Base-by-base conservation (phyloP, 2,113 vertebrate species). In the Notothenia rossii region DNA sequence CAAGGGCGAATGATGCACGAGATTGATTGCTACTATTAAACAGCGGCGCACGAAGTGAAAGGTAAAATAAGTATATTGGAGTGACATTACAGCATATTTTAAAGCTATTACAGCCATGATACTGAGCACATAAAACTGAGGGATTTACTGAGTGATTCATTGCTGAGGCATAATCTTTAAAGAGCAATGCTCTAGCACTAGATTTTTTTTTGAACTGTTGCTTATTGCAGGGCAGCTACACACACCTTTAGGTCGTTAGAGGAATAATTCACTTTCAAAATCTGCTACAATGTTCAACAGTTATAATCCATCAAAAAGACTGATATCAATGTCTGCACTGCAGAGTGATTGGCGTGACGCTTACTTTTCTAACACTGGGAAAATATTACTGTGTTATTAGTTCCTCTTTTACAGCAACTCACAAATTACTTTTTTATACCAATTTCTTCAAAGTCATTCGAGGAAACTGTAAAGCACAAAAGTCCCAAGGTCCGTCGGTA, bases 101-200 rank as follows among this genome's bases (percentile, higher is more conserved):
- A 61, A 70, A 8, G 64, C 40, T 75, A 40, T 73, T 63, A 70
- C 22, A 71, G 72, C 10, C 5, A 65, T 73, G 53, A 70, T 45
- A 33, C 29, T 0, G 10, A 67, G 68, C 48, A n/a, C 68, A 66
- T 73, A 65, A 82, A 76, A 72, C 53, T 50, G 18, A 55, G 36
- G 60, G 61, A 76, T 50, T 79, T 51, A 68, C 17, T 4, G 55
- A 59, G 43, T 85, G 86, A 85, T 76, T 87, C 77, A 83, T 36
- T 61, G 59, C 63, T 54, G 74, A 75, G 50, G 20, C 71, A 68
- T 75, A 54, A 72, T 55, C 59, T 77, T 61, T 69, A 55, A 82
- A 88, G 73, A 62, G 72, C 60, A 66, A 65, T 22, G 48, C 48
- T 60, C 59, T 53, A 22, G 61, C 71, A 53, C 33, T 63, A 4